Base-by-base conservation (phyloP, 2,888 invertebrate genomes). In the Volucella inflata region DNA sequence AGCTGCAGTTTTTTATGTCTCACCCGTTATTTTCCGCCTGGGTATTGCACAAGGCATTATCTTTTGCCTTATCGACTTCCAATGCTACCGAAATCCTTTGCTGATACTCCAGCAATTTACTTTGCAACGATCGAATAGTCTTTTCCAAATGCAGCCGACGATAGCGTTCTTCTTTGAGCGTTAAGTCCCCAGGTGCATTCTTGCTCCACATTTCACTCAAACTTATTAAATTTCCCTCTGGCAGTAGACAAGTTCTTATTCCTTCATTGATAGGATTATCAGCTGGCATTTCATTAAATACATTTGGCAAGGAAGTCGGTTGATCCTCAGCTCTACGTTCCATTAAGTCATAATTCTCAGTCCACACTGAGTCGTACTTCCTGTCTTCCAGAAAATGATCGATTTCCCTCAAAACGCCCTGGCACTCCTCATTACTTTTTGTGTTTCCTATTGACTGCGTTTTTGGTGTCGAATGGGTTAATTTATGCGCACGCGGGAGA, bases 61-160 rank as follows among this genome's bases (percentile, higher is more conserved):
- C 96, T 90, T 97, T 97, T 0, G 95, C 94, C 72, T 94, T 94
- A 90, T 97, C 97, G 0, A 97, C 95, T 90, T 95, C 94, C 6
- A 96, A 91, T 0, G 97, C 97, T 0, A 97, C 96, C 0, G 96
- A 95, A 38, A 97, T 90, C 88, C 95, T 95, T 90, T 97, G 96
- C 90, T 97, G 96, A 88, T 96, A 95, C 88, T 97, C 96, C 36
- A 97, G 91, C 64, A 95, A 91, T 87, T 95, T 95, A 88, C 94
- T 94, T 90, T 97, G 97, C 1, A 97, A 91, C 65, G 95, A 94
- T 89, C 95, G 95, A 65, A 97, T 96, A 88, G 95, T 93, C 79
- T 94, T 93, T 91, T 97, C 97, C 89, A 92, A 91, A 93, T 96
- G 96, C 93, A 96, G 95, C 89, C 97, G 93, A 79, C 96, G 94